phyloP scores from a whole-genome alignment of 2,797 vertebrate genomes.

The Melanitta fusca region DNA sequence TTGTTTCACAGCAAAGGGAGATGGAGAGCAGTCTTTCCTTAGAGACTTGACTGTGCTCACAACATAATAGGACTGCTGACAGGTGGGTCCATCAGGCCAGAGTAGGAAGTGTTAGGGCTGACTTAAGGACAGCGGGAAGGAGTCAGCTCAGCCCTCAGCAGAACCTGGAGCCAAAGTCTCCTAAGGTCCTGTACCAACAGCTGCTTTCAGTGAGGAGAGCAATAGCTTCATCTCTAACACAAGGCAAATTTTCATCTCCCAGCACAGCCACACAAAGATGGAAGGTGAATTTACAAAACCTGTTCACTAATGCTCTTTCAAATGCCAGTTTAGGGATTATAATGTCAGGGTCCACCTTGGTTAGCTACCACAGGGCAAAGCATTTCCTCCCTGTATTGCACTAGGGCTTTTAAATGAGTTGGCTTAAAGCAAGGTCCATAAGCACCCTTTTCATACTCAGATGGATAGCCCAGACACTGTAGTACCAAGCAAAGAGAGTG shows the following conservation, averaged over 20 bases:
- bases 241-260: background rate
- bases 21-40: background rate
- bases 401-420: background rate
- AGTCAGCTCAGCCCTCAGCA: background rate
- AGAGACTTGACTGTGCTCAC: background rate
- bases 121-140: background rate
- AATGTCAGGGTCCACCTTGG: background rate
- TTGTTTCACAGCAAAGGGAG: background rate
- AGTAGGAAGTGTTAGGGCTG: background rate
- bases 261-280: background rate
- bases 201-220: background rate
- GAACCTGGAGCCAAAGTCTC: background rate
- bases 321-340: background rate
- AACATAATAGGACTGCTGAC: background rate
- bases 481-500: background rate
- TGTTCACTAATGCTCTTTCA: background rate
- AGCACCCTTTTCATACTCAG: background rate
- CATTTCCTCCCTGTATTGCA: background rate
- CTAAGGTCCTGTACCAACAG: background rate
- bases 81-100: background rate
- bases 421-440: background rate
- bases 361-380: background rate
- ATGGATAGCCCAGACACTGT: background rate
- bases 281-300: background rate
- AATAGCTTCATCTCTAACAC: background rate